phyloP scores from a whole-genome alignment of 2,113 vertebrate species.

The Catharus bicknelli region DNA sequence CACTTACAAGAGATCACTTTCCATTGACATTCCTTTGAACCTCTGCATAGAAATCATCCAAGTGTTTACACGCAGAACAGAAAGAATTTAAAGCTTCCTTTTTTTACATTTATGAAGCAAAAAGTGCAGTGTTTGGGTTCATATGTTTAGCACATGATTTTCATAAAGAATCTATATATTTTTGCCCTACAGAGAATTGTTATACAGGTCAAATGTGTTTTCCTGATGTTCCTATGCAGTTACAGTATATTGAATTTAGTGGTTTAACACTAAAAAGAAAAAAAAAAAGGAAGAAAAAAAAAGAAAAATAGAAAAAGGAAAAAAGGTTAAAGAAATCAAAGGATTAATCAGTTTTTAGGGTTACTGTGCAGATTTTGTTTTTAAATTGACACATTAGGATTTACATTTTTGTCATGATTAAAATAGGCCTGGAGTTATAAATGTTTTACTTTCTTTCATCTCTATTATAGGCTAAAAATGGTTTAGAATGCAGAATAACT shows the following conservation, averaged over 20 bases:
- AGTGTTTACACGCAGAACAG: slow-evolving; percentile 69
- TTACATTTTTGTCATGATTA: slow-evolving; percentile 52
- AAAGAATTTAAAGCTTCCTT: slow-evolving; percentile 67
- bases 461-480: slow-evolving; percentile 33
- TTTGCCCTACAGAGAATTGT: slow-evolving; percentile 84
- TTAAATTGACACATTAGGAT: slow-evolving; percentile 59
- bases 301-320: slow-evolving; percentile 1
- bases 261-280: slow-evolving; percentile 69
- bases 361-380: slow-evolving; percentile 63
- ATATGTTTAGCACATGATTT: slow-evolving; percentile 80
- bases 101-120: slow-evolving; percentile 75
- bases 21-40: slow-evolving; percentile 51
- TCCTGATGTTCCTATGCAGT: slow-evolving; percentile 81
- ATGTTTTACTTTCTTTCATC: slow-evolving; percentile 53
- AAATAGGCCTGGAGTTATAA: slow-evolving; percentile 49
- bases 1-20: background rate
- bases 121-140: slow-evolving; percentile 75
- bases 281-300: fast-evolving
- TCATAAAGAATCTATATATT: slow-evolving; percentile 84
- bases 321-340: slow-evolving; percentile 64
- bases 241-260: slow-evolving; percentile 75
- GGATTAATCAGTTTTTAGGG: slow-evolving; percentile 60
- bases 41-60: slow-evolving; percentile 43
- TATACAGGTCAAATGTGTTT: slow-evolving; percentile 79
- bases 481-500: slow-evolving; percentile 34